Evolutionary conservation across 2,113 vertebrate genomes (phyloP), one percentile per base, ranked within the genome.

Genomic region (Puntigrus tetrazona): DNA sequence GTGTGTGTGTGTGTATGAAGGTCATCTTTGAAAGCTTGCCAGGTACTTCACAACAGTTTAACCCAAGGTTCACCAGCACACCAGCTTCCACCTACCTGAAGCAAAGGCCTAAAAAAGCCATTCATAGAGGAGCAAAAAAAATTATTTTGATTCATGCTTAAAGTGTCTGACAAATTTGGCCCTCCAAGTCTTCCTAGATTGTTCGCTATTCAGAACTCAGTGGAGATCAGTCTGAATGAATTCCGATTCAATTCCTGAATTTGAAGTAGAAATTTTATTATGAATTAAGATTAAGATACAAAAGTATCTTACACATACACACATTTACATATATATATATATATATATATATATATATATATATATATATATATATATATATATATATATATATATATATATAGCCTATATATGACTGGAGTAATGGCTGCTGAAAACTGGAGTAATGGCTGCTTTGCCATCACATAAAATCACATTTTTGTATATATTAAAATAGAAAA

Each of bases 1-100:
- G 61, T 25, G 57, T 27, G 57, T 27, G 57, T 5, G 25, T n/a
- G 29, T 31, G 29, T 34, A 63, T 61, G 86, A 61, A 73, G 79
- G 73, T 80, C 83, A 82, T 82, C 84, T 82, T 70, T 82, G 73
- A 70, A 78, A 52, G 73, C 47, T 70, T 55, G 25, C 85, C 73
- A 82, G 80, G 57, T 85, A 81, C 73, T 81, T 82, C 47, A 47
- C 76, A 78, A 69, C 85, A 77, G 79, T 75, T 86, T 86, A 82
- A 76, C 84, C 72, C 55, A 76, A 25, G 70, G 63, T 63, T 73
- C 61, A 63, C 55, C 77, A 61, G 83, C 43, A 59, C 36, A 61
- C 69, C 29, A 47, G 57, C 82, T 77, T 77, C 29, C 27, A 55
- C 10, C n/a, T 74, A 47, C 43, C 74, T 77, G 20, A 55, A 77